Evolutionary conservation across 2,113 vertebrate genomes (phyloP), one percentile per base, ranked within the genome.

Genomic region (Alethe castanea): DNA sequence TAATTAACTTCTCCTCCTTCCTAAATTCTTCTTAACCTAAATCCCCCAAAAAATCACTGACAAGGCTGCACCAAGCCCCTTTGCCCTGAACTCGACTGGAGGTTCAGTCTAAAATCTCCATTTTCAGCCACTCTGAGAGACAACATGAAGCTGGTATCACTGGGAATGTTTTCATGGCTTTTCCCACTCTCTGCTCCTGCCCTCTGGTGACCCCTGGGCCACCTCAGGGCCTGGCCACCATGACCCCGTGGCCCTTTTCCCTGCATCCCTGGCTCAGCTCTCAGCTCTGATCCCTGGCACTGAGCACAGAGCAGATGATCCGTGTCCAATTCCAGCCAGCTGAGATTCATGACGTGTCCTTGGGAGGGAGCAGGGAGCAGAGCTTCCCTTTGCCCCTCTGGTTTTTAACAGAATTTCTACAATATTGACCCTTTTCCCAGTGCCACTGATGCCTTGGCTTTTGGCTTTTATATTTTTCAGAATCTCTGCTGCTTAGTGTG

Each of bases 11-110:
- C 65, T 76, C 5, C 20, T 19, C 17, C 74, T 52, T 52, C 33
- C 16, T 78, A 36, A 64, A 23, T 42, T 53, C 9, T 36, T 36
- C 60, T 45, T 8, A 56, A n/a, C 19, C 25, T 7, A 9, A 52
- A 65, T 47, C 36, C 45, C 19, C 60, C 19, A 23, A 6, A 74
- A 74, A 53, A 12, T 11, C 54, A 38, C 40, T 28, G 38, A 14
- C 9, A 6, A 5, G 69, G 29, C 35, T 18, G 48, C 38, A 29
- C n/a, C 71, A 59, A 66, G 48, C 15, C 17, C 38, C 36, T 9
- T 8, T 0, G 2, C 11, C 62, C 48, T 20, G 54, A 47, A 8
- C 45, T 40, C 10, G 2, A 3, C 28, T 20, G 22, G 28, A 29
- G 45, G 14, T 11, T 54, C 28, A 18, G 31, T 3, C 31, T 0